phyloP scores from a whole-genome alignment of 2,888 invertebrate species.

The Odontothrips loti region DNA sequence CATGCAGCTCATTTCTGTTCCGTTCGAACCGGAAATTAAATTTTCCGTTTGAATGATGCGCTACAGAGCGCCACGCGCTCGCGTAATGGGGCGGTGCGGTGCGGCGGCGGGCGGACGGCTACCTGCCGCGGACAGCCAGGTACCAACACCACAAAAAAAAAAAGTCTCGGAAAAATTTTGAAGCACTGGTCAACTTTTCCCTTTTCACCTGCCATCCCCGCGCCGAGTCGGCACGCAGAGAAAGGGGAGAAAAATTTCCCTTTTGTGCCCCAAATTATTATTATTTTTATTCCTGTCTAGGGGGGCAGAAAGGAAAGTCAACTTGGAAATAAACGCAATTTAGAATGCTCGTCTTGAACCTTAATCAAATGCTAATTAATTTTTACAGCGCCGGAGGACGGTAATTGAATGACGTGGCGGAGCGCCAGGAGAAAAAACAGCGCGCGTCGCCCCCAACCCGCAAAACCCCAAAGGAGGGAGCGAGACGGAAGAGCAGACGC shows the following conservation, averaged over 20 bases:
- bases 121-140: background rate
- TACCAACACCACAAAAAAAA: background rate
- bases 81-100: background rate
- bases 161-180: no score
- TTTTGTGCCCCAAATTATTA: no score
- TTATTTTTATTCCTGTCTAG: background rate
- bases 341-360: constrained; percentile 8
- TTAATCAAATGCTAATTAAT: constrained; percentile 19
- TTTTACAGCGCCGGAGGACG: background rate
- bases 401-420: constrained; percentile 5
- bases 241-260: no score
- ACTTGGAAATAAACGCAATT: background rate
- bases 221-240: no score
- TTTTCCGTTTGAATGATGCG: background rate
- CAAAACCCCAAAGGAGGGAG: no score
- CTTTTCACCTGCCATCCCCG: no score
- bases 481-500: no score
- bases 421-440: background rate
- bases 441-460: no score
- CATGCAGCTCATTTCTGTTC: no score
- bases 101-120: no score
- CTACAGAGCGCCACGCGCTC: no score
- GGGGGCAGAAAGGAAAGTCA: background rate
- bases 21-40: constrained; percentile 22
- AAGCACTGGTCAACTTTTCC: no score